These are phyloP conservation scores for Vanessa cardui DNA, from an alignment of 2,888 invertebrate genomes.

Conservation along the genomic window DNA sequence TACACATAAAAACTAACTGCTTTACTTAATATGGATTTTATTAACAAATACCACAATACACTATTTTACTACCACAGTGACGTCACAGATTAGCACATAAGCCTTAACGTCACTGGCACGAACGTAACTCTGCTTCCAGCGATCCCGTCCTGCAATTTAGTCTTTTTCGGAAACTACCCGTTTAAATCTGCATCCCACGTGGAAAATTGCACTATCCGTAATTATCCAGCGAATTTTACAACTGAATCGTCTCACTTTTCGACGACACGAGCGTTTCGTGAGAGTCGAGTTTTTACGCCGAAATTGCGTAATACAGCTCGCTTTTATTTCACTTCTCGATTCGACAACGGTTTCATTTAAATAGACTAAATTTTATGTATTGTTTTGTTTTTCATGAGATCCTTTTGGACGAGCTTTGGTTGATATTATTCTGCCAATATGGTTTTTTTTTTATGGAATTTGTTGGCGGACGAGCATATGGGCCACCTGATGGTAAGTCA, in stretches of 20 bases:
- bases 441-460: too few relatives aligned
- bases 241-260: constrained; percentile 16
- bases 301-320: background rate
- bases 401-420: too few relatives aligned
- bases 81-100: background rate
- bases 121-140: background rate
- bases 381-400: too few relatives aligned
- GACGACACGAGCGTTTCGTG: constrained; percentile 16
- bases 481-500: too few relatives aligned
- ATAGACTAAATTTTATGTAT: background rate
- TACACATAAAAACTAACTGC: too few relatives aligned
- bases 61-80: too few relatives aligned
- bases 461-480: too few relatives aligned
- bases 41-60: too few relatives aligned
- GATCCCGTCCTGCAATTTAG: constrained; percentile 31
- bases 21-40: too few relatives aligned
- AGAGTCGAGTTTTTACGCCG: constrained; percentile 5
- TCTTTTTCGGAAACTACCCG: constrained; percentile 44
- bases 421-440: too few relatives aligned
- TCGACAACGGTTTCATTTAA: background rate
- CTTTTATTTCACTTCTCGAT: background rate
- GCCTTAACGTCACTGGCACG: background rate
- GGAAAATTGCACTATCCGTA: constrained; percentile 67
- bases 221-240: constrained; percentile 56
- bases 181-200: constrained; percentile 53